Base-by-base conservation (phyloP, 2,797 vertebrate genomes). In the Sebastolobus altivelis region DNA sequence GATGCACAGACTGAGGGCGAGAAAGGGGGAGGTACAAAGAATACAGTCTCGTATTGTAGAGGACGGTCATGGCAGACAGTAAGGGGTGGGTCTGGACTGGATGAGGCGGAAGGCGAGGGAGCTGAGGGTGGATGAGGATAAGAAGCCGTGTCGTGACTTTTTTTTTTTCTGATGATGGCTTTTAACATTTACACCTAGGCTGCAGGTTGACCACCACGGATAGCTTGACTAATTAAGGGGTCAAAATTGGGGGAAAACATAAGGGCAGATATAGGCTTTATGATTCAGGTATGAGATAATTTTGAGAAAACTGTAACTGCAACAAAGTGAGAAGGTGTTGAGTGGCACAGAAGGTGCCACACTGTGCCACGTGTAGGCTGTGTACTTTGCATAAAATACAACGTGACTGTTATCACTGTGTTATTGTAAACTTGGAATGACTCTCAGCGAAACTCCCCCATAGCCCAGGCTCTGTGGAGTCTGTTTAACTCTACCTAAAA, bases 1-100 rank as follows among this genome's bases (percentile, higher is more conserved):
- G 92, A 88, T 90, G 88, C 90, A 87, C 91, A 88, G 92, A 93
- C 89, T 87, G 87, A 91, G 89, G 93, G 90, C 93, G 94, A 93
- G 93, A 93, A 95, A 94, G 93, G 95, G 95, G 95, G 95, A 95
- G 95, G 95, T 92, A 89, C 93, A 92, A 88, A 94, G 93, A 90
- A 93, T 93, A 93, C 93, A 94, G 94, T 90, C 93, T 90, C 89
- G 90, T 87, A 87, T 94, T 93, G 93, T 92, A 86, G 92, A 95
- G 94, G 93, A 94, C 92, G 93, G 87, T 87, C 88, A 90, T 90
- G 93, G 91, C 89, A 94, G 94, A 93, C 93, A 87, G 94, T 87
- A 75, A 92, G 89, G 94, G 95, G 93, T 90, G 95, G 95, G 94
- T 92, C 92, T 82, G 92, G 90, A 81, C 87, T 89, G 87, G 77